These are phyloP conservation scores for Drosophila diplacantha DNA, from an alignment of 2,888 invertebrate genomes.

Conservation along the genomic window DNA sequence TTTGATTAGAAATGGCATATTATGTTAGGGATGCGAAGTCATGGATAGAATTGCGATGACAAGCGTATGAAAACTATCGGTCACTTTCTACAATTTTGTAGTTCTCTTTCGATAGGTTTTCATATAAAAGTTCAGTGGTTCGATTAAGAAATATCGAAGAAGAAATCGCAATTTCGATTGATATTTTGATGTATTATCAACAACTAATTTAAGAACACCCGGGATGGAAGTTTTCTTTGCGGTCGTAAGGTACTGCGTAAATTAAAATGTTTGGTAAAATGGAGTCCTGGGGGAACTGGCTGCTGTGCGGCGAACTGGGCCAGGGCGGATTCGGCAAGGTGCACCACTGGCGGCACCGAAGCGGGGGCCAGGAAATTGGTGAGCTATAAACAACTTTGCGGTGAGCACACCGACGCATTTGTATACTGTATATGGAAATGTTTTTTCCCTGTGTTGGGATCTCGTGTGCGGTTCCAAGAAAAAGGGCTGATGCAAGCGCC, in stretches of 20 bases:
- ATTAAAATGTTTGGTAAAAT: not conserved
- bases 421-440: constrained; percentile 9
- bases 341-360: constrained; percentile 83
- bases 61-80: too few relatives aligned
- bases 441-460: constrained; percentile 2
- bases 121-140: too few relatives aligned
- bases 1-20: constrained; percentile 32
- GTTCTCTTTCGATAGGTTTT: too few relatives aligned
- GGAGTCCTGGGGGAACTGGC: constrained; percentile 57
- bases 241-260: not conserved
- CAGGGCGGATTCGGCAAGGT: constrained; percentile 87
- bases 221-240: constrained; percentile 13
- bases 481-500: constrained; percentile 36
- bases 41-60: too few relatives aligned
- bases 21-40: too few relatives aligned
- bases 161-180: too few relatives aligned
- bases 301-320: constrained; percentile 82
- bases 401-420: constrained; percentile 1
- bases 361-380: constrained; percentile 82
- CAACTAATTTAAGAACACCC: too few relatives aligned
- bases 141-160: too few relatives aligned
- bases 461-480: constrained; percentile 29
- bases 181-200: too few relatives aligned
- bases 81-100: too few relatives aligned
- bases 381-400: constrained; percentile 40